phyloP scores from a whole-genome alignment of 2,113 vertebrate species.

The Struthidea cinerea region DNA sequence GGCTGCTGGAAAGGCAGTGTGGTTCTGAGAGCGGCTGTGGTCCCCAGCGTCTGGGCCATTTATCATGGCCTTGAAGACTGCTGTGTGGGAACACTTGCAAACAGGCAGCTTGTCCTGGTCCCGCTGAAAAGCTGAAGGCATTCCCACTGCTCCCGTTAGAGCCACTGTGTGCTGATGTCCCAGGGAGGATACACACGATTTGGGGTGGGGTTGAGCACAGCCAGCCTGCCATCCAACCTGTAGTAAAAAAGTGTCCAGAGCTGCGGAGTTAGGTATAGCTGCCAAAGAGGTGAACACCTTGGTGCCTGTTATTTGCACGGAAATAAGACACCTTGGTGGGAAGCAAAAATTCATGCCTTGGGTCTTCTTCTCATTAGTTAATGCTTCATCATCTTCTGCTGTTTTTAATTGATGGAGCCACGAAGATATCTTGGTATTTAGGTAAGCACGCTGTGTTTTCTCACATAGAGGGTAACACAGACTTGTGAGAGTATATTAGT shows the following conservation, averaged over 20 bases:
- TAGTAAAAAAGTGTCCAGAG: neutral
- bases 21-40: neutral
- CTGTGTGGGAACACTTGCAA: neutral
- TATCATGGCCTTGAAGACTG: neutral
- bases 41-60: neutral
- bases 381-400: neutral
- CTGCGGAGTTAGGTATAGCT: neutral
- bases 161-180: neutral
- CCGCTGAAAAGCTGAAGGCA: neutral
- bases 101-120: neutral
- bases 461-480: neutral
- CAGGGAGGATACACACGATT: neutral
- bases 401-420: neutral
- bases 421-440: neutral
- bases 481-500: neutral
- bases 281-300: neutral
- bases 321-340: neutral
- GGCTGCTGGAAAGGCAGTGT: neutral
- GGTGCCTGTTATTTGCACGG: neutral
- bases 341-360: neutral
- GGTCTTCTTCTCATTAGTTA: neutral
- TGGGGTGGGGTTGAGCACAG: neutral
- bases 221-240: neutral
- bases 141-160: fast-evolving
- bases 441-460: neutral